phyloP scores from a whole-genome alignment of 1,140 invertebrate species.

The Drosophila seguyi region DNA sequence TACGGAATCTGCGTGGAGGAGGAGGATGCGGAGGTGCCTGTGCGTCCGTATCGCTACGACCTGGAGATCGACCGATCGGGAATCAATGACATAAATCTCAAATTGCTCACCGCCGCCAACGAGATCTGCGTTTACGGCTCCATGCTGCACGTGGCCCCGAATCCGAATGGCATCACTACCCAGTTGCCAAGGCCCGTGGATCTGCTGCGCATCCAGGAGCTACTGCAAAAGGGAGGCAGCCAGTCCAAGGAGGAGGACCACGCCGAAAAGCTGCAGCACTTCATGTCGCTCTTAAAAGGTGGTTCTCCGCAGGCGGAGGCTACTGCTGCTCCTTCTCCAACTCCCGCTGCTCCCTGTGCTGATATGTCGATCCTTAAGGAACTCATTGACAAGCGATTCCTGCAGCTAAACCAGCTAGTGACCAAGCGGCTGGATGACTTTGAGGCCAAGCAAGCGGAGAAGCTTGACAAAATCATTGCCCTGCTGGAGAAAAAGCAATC shows the following conservation, averaged over 20 bases:
- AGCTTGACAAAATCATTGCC: conserved; percentile 56
- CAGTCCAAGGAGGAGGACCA: conserved; percentile 34
- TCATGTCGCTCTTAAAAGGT: conserved; percentile 56
- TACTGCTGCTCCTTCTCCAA: neutral
- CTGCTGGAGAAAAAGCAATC: conserved; percentile 54
- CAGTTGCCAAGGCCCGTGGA: conserved; percentile 62
- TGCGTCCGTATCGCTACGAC: conserved; percentile 74
- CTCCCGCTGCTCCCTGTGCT: neutral
- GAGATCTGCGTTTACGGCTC: conserved; percentile 77
- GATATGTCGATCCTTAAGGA: conserved; percentile 23
- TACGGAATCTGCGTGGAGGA: conserved; percentile 67
- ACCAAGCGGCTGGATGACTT: conserved; percentile 57
- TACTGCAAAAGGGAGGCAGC: conserved; percentile 53
- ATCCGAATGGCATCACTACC: conserved; percentile 81
- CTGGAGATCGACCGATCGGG: conserved; percentile 79
- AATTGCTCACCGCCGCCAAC: conserved; percentile 56
- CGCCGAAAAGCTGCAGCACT: conserved; percentile 60
- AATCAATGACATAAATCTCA: conserved; percentile 65
- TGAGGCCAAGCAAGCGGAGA: conserved; percentile 48
- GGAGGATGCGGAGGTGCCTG: conserved; percentile 59
- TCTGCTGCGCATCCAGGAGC: conserved; percentile 63
- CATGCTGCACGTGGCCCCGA: conserved; percentile 73
- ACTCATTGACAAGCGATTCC: conserved; percentile 48
- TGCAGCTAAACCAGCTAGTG: conserved; percentile 41
- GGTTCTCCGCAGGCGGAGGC: neutral